Percentiles rank a stretch among this genome's conserved stretches.
Evolutionary conservation across 2,888 invertebrate genomes (phyloP).

Genomic region (Chaitophorus viminalis): DNA sequence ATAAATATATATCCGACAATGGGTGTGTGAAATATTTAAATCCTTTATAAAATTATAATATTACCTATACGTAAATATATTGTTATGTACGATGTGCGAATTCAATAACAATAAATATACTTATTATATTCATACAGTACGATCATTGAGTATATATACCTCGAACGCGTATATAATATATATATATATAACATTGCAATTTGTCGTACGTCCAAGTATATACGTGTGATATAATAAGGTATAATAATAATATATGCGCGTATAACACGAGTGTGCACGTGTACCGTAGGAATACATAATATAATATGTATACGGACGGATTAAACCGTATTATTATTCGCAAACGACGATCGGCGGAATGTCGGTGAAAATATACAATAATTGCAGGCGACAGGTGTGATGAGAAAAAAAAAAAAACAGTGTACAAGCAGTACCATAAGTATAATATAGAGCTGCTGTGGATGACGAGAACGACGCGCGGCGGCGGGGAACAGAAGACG

Average conservation of each 20-base stretch:
- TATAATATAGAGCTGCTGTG: neutral
- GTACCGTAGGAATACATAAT: no score
- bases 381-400: slow-evolving; percentile 54
- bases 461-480: no score
- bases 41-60: neutral
- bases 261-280: neutral
- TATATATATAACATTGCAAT: neutral
- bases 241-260: neutral
- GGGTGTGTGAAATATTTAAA: no score
- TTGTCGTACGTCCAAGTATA: neutral
- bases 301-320: no score
- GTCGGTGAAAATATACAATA: slow-evolving; percentile 19
- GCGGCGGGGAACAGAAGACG: no score
- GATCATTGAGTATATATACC: no score
- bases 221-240: no score
- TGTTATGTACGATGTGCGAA: neutral
- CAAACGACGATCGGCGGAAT: slow-evolving; percentile 7
- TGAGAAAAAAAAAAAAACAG: neutral
- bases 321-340: no score
- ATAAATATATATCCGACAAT: no score
- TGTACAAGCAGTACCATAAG: neutral
- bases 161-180: no score
- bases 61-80: neutral
- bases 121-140: neutral
- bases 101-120: neutral